Percentiles rank a stretch among this genome's conserved stretches.
Evolutionary conservation across 2,113 vertebrate genomes (phyloP).

Genomic region (Thymallus thymallus): DNA sequence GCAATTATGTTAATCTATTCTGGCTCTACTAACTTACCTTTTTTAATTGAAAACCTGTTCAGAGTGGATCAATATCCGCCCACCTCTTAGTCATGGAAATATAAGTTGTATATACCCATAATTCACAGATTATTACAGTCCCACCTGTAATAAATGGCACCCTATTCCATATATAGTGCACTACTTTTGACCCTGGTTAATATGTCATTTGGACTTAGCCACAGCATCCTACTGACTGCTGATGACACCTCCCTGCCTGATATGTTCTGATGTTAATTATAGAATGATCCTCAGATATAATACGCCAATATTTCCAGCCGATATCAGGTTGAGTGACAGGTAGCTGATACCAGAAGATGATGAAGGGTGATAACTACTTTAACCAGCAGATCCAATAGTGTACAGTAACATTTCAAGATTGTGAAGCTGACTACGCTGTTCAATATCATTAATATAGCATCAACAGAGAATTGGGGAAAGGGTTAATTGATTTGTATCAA

Average conservation of each 20-base stretch:
- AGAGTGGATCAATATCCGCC: constrained; percentile 48
- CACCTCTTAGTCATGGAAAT: constrained; percentile 33
- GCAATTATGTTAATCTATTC: constrained; percentile 69
- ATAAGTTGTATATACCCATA: constrained; percentile 48
- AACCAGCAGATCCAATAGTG: not conserved
- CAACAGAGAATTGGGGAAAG: no score
- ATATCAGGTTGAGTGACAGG: constrained; percentile 7
- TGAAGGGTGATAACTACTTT: constrained; percentile 3
- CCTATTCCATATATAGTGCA: not conserved
- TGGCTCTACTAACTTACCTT: constrained; percentile 50
- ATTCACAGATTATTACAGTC: constrained; percentile 40
- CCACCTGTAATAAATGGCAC: constrained; percentile 9
- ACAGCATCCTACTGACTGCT: not conserved
- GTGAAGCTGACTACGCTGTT: no score
- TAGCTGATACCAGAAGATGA: constrained; percentile 1
- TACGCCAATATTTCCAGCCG: constrained; percentile 4
- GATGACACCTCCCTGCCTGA: not conserved
- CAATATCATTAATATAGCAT: no score
- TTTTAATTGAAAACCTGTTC: constrained; percentile 63
- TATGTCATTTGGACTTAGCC: not conserved
- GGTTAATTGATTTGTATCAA: not conserved
- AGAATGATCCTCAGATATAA: not conserved
- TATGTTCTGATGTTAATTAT: not conserved
- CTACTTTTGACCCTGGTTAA: not conserved
- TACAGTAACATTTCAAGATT: no score